phyloP scores from a whole-genome alignment of 2,888 invertebrate genomes.

The Melipona beecheii region DNA sequence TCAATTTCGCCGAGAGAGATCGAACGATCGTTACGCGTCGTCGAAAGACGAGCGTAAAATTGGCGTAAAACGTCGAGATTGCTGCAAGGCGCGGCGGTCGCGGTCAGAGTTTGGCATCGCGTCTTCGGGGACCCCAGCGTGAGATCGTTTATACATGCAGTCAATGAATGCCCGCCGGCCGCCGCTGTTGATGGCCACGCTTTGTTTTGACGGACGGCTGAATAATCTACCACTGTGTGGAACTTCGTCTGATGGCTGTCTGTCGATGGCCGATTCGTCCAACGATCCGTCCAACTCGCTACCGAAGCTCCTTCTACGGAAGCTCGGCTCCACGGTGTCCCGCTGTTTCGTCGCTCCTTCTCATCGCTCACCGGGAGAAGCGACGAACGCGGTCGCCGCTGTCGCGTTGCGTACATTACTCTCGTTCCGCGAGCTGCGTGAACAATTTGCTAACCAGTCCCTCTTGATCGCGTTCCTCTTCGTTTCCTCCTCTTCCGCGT shows the following conservation, averaged over 20 bases:
- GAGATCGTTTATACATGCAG: constrained; percentile 76
- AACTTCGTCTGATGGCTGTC: constrained; percentile 72
- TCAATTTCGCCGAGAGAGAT: neutral
- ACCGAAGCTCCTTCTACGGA: constrained; percentile 77
- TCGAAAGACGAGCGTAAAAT: neutral
- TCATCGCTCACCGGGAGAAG: constrained; percentile 32
- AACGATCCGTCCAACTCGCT: constrained; percentile 61
- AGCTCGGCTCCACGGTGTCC: constrained; percentile 69
- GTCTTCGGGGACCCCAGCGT: constrained; percentile 69
- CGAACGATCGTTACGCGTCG: neutral
- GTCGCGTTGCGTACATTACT: constrained; percentile 59
- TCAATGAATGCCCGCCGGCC: constrained; percentile 71
- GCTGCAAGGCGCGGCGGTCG: neutral
- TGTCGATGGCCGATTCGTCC: constrained; percentile 60
- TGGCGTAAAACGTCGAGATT: neutral
- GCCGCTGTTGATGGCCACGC: constrained; percentile 76
- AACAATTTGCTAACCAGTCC: constrained; percentile 75
- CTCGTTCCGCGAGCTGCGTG: constrained; percentile 47
- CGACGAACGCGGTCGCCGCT: constrained; percentile 53
- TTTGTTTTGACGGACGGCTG: constrained; percentile 81
- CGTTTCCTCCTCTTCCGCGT: constrained; percentile 2
- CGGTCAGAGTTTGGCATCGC: constrained; percentile 70
- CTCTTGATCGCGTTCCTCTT: neutral
- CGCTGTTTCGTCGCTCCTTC: constrained; percentile 61
- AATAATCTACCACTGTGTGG: constrained; percentile 75